Conservation (phyloP, 2,113 vertebrate genomes). For the Meleagris gallopavo region DNA sequence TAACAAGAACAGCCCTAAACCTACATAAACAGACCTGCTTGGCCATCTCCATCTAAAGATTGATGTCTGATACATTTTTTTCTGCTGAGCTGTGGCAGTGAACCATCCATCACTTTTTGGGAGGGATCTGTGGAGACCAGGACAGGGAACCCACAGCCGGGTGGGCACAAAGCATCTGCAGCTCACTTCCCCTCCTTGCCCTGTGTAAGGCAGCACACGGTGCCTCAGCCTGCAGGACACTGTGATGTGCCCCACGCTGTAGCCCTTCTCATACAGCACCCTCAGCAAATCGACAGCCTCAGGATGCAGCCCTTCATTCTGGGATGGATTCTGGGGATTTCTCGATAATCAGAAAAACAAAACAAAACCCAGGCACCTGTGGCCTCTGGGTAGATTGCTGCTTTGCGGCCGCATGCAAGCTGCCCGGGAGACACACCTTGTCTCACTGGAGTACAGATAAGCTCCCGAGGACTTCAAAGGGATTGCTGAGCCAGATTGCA, state of each 20-base stretch:
- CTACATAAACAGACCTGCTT: conserved; percentile 52
- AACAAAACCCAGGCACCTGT: conserved; percentile 9
- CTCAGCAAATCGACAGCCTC: not conserved
- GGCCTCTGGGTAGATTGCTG: conserved; percentile 35
- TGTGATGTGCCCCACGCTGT: accelerated
- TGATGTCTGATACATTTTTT: not conserved
- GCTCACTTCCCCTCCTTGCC: not conserved
- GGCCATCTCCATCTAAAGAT: conserved; percentile 31
- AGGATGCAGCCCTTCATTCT: not conserved
- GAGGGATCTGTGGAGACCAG: not conserved
- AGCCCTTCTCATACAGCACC: not conserved
- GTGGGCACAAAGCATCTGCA: not conserved
- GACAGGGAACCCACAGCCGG: not conserved
- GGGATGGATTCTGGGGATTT: not conserved
- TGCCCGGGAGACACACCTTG: conserved; percentile 25
- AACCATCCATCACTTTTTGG: not conserved
- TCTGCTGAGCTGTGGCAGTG: not conserved
- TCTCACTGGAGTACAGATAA: conserved; percentile 61
- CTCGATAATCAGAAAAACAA: not conserved
- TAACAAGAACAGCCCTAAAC: conserved; percentile 61
- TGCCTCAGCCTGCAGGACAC: not conserved
- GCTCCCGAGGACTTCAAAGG: conserved; percentile 67
- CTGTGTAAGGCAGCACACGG: not conserved
- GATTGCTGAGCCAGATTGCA: conserved; percentile 49
- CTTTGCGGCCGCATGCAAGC: conserved; percentile 33